These are phyloP conservation scores for Lithosia quadra DNA, from an alignment of 2,888 invertebrate species.

Conservation along the genomic window DNA sequence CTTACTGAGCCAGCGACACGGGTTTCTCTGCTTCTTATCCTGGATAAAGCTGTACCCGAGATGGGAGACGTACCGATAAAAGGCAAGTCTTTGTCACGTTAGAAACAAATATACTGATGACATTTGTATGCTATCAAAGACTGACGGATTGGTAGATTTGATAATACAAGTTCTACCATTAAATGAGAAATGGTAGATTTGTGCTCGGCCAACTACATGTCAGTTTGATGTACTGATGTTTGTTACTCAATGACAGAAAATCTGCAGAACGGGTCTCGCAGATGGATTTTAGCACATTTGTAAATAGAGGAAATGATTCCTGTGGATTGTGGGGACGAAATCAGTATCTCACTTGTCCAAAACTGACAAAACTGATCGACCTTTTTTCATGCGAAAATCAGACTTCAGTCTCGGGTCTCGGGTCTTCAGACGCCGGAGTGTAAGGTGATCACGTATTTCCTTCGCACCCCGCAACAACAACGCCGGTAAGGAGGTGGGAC, in stretches of 20 bases:
- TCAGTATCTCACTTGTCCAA: too few species aligned
- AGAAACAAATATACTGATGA: constrained; percentile 14
- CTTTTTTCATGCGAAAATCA: too few species aligned
- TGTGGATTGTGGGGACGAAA: neutral
- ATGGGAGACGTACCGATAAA: constrained; percentile 7
- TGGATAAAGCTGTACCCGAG: constrained; percentile 15
- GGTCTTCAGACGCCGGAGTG: too few species aligned
- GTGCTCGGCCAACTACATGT: too few species aligned
- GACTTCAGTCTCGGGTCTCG: too few species aligned
- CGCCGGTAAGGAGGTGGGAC: too few species aligned
- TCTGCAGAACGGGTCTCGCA: neutral
- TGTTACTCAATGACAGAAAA: neutral
- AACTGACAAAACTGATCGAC: too few species aligned
- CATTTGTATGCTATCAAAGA: too few species aligned
- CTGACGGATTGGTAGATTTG: neutral
- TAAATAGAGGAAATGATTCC: neutral
- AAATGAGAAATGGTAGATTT: too few species aligned
- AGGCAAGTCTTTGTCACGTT: constrained; percentile 12
- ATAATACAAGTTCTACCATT: neutral
- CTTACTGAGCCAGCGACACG: constrained; percentile 5
- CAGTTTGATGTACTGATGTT: too few species aligned
- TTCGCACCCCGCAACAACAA: too few species aligned
- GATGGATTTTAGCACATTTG: neutral
- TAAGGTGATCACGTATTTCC: too few species aligned
- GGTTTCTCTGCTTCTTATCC: constrained; percentile 14